These are phyloP conservation scores for Bunonema sp. DNA, from an alignment of 2,888 invertebrate species.

Conservation along the genomic window DNA sequence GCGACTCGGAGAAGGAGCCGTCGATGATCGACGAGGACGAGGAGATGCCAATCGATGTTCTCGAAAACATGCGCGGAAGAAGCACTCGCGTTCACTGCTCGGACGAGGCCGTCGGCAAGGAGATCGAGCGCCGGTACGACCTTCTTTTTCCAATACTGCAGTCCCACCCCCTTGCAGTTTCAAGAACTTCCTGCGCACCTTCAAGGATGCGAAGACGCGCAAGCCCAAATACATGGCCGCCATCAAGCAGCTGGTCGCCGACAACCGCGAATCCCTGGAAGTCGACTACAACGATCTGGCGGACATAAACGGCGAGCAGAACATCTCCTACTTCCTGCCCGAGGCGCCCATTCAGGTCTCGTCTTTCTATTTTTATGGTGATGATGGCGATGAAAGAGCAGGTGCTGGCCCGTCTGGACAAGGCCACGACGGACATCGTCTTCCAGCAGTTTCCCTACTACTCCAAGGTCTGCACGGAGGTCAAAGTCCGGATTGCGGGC, in stretches of 20 bases:
- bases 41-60: slow-evolving; percentile 63
- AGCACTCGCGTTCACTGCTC: slow-evolving; percentile 86
- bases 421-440: slow-evolving; percentile 59
- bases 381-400: too few species aligned
- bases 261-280: slow-evolving; percentile 63
- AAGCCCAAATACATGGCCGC: slow-evolving; percentile 26
- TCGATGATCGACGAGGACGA: slow-evolving; percentile 53
- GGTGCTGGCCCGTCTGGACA: slow-evolving; percentile 33
- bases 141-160: not conserved
- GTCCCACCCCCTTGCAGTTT: slow-evolving; percentile 9
- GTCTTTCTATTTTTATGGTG: not conserved
- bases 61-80: slow-evolving; percentile 91
- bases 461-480: slow-evolving; percentile 76
- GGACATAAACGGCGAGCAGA: slow-evolving; percentile 64
- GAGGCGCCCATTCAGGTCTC: slow-evolving; percentile 65
- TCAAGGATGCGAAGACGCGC: slow-evolving; percentile 18
- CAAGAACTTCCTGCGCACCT: slow-evolving; percentile 26
- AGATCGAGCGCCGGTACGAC: slow-evolving; percentile 70
- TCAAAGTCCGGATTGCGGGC: slow-evolving; percentile 74
- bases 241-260: slow-evolving; percentile 45
- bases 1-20: slow-evolving; percentile 5
- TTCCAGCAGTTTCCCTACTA: slow-evolving; percentile 86
- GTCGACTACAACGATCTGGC: slow-evolving; percentile 83
- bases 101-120: slow-evolving; percentile 81
- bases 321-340: slow-evolving; percentile 84